Evolutionary conservation across 2,113 vertebrate genomes (phyloP), one percentile per base, ranked within the genome.

Genomic region (Astur gentilis): DNA sequence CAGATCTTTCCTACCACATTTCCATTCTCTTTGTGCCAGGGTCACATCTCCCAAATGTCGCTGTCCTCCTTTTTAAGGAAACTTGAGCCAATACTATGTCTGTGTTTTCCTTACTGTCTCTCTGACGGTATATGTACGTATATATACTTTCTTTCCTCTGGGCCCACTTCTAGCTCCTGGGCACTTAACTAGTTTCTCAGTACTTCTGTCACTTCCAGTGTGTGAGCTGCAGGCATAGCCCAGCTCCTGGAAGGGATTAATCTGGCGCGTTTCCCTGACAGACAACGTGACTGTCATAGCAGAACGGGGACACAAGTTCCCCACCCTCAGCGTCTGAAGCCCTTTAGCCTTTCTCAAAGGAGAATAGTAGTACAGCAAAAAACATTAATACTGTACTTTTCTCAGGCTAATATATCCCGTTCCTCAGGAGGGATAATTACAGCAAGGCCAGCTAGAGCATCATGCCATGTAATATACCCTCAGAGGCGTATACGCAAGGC

Each of bases 161-260:
- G 83, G 76, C 72, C 13, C 45, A 18, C 27, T 89, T 49, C 36
- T 58, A 66, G 80, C 94, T 92, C n/a, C 90, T 86, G 83, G 94
- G 93, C 88, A 83, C 45, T 62, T 70, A 54, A 55, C 14, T 69
- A 65, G 40, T 40, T 83, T 10, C 90, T 83, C 88, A 86, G 88
- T 61, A 40, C 79, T 86, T 79, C 32, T 86, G 75, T 93, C 40
- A 3, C 85, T 69, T 38, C 13, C 70, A 49, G 47, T 5, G 34
- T 5, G 75, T 50, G 85, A 92, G 94, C 96, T 95, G 38, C 62
- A 80, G 92, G 94, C 85, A 5, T 11, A 76, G 92, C 92, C 84
- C 82, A 20, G 82, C 38, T 85, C 36, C 61, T 64, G 95, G 85
- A 44, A 69, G 65, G 70, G 82, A 67, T 55, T 32, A 15, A 64